Base-by-base conservation (phyloP, 2,113 vertebrate genomes). In the Carassius auratus region DNA sequence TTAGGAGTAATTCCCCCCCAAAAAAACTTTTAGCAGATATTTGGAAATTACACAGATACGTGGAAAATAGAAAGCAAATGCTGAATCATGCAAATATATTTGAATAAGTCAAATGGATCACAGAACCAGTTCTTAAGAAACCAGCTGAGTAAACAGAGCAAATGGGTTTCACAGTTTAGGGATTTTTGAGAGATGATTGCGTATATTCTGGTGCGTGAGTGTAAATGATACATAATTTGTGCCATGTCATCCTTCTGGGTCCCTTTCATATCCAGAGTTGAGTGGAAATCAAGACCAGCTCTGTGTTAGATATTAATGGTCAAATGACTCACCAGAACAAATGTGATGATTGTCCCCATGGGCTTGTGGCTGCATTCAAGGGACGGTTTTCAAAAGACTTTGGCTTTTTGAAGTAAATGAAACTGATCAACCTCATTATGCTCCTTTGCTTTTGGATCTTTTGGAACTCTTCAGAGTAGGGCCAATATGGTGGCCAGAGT, bases 401-500 rank as follows among this genome's bases (percentile, higher is more conserved):
- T 82, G 68, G 61, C 59, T 62, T 69, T 45, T 61, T 79, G 50
- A 59, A 80, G 71, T 68, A 79, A 86, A 90, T 83, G 76, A 57
- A 57, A 76, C 75, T 87, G 45, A 88, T 79, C 90, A 75, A 86
- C 80, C 87, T 88, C 90, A 89, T 87, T 89, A 77, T 66, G 52
- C 68, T 83, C 71, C 77, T 74, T 76, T 71, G 55, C 84, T 66
- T 50, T 82, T 69, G 91, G 86, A 90, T 83, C 87, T 86, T 26
- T 26, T 26, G 26, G 26, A 90, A 86, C 69, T 91, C 77, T 87
- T 87, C 81, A 80, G 89, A 83, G 88, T 83, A 91, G 88, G 89
- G 86, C 83, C 84, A 89, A 90, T 92, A 93, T 86, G 85, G 85
- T 69, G 85, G 33, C 85, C 89, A 38, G 52, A 66, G 59, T 92